Conservation (phyloP, 2,888 invertebrate species). For the Pinctada fucata region DNA sequence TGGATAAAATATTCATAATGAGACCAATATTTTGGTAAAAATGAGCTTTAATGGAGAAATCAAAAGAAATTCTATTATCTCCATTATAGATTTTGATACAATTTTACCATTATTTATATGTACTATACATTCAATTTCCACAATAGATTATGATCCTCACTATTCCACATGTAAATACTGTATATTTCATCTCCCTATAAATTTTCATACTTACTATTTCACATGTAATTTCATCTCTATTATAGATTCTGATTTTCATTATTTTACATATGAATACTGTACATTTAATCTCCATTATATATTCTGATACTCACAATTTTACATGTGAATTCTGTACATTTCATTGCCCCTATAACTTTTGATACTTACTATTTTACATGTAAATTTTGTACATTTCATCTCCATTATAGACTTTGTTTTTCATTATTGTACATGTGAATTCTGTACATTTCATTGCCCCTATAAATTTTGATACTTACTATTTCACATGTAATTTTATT, state of each 20-base stretch:
- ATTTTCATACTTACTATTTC: slow-evolving; percentile 88
- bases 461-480: slow-evolving; percentile 68
- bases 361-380: slow-evolving; percentile 81
- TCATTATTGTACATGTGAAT: slow-evolving; percentile 67
- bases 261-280: no score
- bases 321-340: slow-evolving; percentile 90
- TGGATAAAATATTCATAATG: no score
- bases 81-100: slow-evolving; percentile 81
- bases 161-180: slow-evolving; percentile 88
- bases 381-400: slow-evolving; percentile 85
- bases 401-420: slow-evolving; percentile 93
- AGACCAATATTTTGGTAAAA: no score
- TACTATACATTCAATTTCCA: slow-evolving; percentile 85
- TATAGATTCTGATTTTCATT: no score
- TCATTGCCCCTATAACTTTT: slow-evolving; percentile 82
- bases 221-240: no score
- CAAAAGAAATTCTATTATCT: slow-evolving; percentile 73
- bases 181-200: slow-evolving; percentile 85
- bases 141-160: slow-evolving; percentile 81
- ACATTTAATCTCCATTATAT: no score
- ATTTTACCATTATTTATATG: slow-evolving; percentile 85
- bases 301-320: slow-evolving; percentile 75
- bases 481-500: slow-evolving; percentile 83
- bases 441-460: slow-evolving; percentile 83
- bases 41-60: no score